Percentiles rank a stretch among this genome's conserved stretches.
These are phyloP conservation scores for Sebastes aleutianus DNA, from an alignment of 2,797 vertebrate species.

Conservation along the genomic window DNA sequence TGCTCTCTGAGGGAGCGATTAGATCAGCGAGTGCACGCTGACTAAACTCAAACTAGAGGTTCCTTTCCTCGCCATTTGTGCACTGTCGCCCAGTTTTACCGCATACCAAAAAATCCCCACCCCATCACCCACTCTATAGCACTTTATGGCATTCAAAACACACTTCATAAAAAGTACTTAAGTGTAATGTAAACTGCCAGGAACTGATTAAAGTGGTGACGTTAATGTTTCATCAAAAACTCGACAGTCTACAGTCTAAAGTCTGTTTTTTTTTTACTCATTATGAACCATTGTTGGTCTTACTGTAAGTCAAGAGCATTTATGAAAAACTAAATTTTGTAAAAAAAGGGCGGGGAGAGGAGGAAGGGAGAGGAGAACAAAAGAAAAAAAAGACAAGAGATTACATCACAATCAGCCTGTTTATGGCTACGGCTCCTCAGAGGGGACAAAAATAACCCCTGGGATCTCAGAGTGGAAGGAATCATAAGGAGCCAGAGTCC, in stretches of 20 bases:
- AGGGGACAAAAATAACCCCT: constrained; percentile 56
- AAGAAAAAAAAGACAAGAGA: constrained; percentile 7
- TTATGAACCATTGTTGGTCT: not conserved
- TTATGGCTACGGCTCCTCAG: constrained; percentile 42
- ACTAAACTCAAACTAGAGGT: constrained; percentile 50
- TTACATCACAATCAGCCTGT: constrained; percentile 51
- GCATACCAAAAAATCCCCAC: not conserved
- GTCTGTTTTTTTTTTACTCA: not conserved
- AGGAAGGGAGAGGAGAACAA: not conserved
- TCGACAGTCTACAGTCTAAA: not conserved
- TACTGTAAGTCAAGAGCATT: not conserved
- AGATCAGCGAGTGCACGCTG: constrained; percentile 63
- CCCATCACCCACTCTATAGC: not conserved
- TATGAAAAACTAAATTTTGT: not conserved
- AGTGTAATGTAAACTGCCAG: not conserved
- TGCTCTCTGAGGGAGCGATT: constrained; percentile 70
- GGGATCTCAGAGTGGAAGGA: constrained; percentile 49
- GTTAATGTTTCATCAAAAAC: not conserved
- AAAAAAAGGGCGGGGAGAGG: not conserved
- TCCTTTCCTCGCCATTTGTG: constrained; percentile 19
- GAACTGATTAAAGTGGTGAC: not conserved
- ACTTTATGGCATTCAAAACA: not conserved
- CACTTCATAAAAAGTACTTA: not conserved
- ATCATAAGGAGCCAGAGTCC: constrained; percentile 47
- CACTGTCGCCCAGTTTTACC: not conserved